Base-by-base conservation (phyloP, 2,888 invertebrate species). In the Drosophila helvetica region DNA sequence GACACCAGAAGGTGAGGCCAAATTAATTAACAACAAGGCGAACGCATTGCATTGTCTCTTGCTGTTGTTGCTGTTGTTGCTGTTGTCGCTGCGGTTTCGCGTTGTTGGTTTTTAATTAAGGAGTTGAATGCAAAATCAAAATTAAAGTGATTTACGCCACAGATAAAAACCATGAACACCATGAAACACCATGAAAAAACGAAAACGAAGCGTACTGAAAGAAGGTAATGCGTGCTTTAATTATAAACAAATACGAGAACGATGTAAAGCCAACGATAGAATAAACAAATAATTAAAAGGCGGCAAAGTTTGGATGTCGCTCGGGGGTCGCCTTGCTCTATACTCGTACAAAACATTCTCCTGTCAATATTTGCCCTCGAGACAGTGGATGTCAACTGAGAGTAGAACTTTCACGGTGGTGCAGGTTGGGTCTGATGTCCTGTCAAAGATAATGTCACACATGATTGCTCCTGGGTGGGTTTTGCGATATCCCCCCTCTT, bases 91-190 rank as follows among this genome's bases (percentile, higher is more conserved):
- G 15, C 45, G 60, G 42, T 45, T 12, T 52, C 59, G 57, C 66
- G 52, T 65, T 88, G 84, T 88, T 88, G 81, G 59, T 88, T 88
- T 86, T 88, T 86, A 86, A 86, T 86, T 88, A 87, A 86, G 85
- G 75, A 78, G 48, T 55, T 64, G 75, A 74, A 77, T 76, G 79
- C 38, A 54, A 64, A 58, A 76, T 78, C 68, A 75, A 79, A 77
- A 75, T 78, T 75, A 63, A 77, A 78, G 71, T 75, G 77, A 82
- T 88, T 73, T 76, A 65, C 66, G 71, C 63, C 38, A 54, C 25
- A n/a, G 75, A 73, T 72, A 80, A 75, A 38, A 46, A 42, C 46
- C 51, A 42, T n/a, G n/a, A n/a, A n/a, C 48, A 33, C 30, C n/a
- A 52, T 19, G 52, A 53, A 48, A 65, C 48, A 33, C 30, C n/a